Percentiles rank a stretch among this genome's conserved stretches.
Evolutionary conservation across 2,888 invertebrate genomes (phyloP).

Genomic region (Xiphydria camelus): DNA sequence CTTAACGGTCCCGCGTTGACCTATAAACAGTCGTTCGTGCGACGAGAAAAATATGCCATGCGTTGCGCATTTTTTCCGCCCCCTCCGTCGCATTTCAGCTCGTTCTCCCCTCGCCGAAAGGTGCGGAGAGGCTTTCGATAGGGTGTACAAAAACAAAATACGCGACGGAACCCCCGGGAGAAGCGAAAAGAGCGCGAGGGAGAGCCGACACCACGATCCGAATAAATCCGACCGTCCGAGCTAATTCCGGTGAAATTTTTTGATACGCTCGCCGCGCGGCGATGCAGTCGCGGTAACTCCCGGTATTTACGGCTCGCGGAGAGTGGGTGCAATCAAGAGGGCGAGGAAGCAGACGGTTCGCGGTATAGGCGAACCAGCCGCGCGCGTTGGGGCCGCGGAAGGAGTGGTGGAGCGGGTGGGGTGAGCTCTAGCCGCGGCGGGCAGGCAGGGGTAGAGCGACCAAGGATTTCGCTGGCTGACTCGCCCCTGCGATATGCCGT

Average conservation of each 20-base stretch:
- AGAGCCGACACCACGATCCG: conserved; percentile 1
- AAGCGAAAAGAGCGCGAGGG: neutral
- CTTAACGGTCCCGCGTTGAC: too few relatives aligned
- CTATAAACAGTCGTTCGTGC: too few relatives aligned
- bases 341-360: neutral
- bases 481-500: conserved; percentile 47
- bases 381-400: too few relatives aligned
- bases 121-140: too few relatives aligned
- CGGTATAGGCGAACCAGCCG: too few relatives aligned
- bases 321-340: conserved; percentile 9
- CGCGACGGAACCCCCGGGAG: too few relatives aligned
- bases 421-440: neutral
- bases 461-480: conserved; percentile 24
- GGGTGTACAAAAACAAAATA: too few relatives aligned
- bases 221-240: conserved; percentile 31
- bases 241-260: conserved; percentile 26
- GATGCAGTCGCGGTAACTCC: conserved; percentile 12
- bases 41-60: too few relatives aligned
- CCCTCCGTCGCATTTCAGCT: too few relatives aligned
- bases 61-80: too few relatives aligned
- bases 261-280: conserved; percentile 5
- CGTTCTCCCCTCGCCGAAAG: too few relatives aligned
- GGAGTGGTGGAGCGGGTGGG: too few relatives aligned
- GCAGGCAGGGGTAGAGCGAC: neutral
- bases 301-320: conserved; percentile 11